Conservation (phyloP, 2,797 vertebrate species). For the Acanthiza pusilla region DNA sequence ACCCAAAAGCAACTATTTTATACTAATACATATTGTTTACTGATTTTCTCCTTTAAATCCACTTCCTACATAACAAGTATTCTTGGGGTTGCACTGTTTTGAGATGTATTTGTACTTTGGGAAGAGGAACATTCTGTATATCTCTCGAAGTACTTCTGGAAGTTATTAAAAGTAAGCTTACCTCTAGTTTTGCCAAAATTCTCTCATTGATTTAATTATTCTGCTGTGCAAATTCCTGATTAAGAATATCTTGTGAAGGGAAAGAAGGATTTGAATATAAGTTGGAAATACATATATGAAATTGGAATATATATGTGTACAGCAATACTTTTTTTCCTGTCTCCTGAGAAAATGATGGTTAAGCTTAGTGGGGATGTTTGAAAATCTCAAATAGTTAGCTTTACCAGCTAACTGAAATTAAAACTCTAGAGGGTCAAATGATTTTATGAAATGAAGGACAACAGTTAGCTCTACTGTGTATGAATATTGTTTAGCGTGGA, state of each 20-base stretch:
- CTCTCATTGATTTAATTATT: not conserved
- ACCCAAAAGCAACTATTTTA: not conserved
- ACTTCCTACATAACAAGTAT: not conserved
- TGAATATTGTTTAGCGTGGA: not conserved
- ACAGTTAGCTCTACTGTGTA: not conserved
- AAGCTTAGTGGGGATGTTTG: not conserved
- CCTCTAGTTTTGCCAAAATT: not conserved
- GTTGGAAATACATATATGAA: not conserved
- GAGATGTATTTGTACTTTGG: not conserved
- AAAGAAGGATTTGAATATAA: not conserved
- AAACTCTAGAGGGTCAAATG: not conserved
- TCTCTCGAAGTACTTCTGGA: not conserved
- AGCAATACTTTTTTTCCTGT: not conserved
- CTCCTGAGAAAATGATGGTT: not conserved
- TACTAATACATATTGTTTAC: not conserved
- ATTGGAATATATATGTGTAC: not conserved
- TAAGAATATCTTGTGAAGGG: not conserved
- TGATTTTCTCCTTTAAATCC: not conserved
- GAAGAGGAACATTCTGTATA: not conserved
- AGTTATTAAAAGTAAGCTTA: not conserved
- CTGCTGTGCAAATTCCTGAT: not conserved
- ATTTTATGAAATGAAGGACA: not conserved
- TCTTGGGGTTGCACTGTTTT: not conserved
- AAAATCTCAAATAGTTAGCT: not conserved
- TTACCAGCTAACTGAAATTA: not conserved